Evolutionary conservation across 2,113 vertebrate species (phyloP).

Genomic region (Orthonyx spaldingii): DNA sequence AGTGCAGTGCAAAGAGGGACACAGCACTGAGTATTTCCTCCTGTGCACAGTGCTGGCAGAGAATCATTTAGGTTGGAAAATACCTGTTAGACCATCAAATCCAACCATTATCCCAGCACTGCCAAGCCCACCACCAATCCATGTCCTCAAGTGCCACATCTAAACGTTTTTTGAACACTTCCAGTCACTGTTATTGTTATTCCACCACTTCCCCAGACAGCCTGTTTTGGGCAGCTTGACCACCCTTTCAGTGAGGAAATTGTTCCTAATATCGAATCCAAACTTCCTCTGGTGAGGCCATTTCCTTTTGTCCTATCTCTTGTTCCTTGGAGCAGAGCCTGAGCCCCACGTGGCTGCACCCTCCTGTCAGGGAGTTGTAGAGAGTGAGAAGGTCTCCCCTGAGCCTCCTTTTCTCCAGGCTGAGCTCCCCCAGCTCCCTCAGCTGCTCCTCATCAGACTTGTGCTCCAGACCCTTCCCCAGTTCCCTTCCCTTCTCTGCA

Average conservation of each 20-base stretch:
- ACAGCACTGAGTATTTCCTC: not conserved
- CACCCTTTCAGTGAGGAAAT: not conserved
- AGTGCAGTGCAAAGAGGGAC: not conserved
- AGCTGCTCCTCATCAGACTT: not conserved
- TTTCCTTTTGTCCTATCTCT: not conserved
- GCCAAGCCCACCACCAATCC: not conserved
- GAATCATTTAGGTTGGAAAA: not conserved
- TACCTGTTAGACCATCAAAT: not conserved
- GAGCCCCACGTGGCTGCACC: accelerated
- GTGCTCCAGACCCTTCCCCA: not conserved
- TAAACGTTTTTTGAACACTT: not conserved
- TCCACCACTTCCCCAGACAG: not conserved
- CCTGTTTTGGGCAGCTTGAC: not conserved
- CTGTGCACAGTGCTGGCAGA: not conserved
- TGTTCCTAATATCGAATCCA: not conserved
- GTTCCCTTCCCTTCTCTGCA: not conserved
- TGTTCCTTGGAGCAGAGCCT: not conserved
- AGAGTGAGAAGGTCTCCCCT: not conserved
- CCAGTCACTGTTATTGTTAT: not conserved
- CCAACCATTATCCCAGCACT: not conserved
- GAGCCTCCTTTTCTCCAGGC: not conserved
- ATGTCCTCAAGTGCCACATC: too few relatives aligned
- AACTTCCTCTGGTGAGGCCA: not conserved
- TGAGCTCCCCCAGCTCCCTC: not conserved
- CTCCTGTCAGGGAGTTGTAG: not conserved